Percentiles rank a stretch among this genome's conserved stretches.
phyloP scores from a whole-genome alignment of 1,140 invertebrate genomes.

The Cephus cinctus region DNA sequence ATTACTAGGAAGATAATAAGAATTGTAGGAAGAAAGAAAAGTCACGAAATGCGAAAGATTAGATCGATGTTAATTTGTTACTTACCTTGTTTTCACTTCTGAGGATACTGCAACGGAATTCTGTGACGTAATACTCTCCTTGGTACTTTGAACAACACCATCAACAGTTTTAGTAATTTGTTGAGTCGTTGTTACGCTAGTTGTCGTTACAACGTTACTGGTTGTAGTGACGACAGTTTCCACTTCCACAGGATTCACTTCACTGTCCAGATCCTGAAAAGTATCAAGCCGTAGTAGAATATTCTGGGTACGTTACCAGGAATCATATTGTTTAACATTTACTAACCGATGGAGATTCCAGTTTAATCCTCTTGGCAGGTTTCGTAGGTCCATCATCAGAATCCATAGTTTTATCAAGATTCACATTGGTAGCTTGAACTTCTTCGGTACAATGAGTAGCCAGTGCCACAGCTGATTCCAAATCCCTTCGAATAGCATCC shows the following conservation, averaged over 20 bases:
- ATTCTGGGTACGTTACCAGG: too few relatives aligned
- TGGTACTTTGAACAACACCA: conserved; percentile 44
- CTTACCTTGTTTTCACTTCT: conserved; percentile 37
- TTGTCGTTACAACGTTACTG: conserved; percentile 38
- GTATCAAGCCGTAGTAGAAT: conserved; percentile 35
- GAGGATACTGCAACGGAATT: conserved; percentile 35
- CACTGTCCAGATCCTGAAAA: conserved; percentile 46
- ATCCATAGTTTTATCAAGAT: conserved; percentile 29
- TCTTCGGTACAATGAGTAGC: conserved; percentile 59
- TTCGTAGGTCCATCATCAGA: conserved; percentile 17
- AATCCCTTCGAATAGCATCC: conserved; percentile 61
- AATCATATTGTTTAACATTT: conserved; percentile 10
- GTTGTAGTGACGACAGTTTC: conserved; percentile 32
- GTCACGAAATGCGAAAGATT: background rate
- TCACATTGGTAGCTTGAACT: conserved; percentile 47
- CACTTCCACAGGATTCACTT: conserved; percentile 26
- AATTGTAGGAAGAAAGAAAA: conserved; percentile 9
- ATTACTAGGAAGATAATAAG: conserved; percentile 11
- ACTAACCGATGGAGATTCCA: conserved; percentile 32
- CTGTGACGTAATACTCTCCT: conserved; percentile 33
- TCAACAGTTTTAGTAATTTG: conserved; percentile 45
- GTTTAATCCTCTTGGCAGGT: conserved; percentile 36
- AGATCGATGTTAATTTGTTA: conserved; percentile 3
- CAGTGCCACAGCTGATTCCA: conserved; percentile 60
- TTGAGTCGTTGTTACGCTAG: conserved; percentile 46